phyloP scores from a whole-genome alignment of 1,140 invertebrate genomes.

The Leptopilina clavipes region DNA sequence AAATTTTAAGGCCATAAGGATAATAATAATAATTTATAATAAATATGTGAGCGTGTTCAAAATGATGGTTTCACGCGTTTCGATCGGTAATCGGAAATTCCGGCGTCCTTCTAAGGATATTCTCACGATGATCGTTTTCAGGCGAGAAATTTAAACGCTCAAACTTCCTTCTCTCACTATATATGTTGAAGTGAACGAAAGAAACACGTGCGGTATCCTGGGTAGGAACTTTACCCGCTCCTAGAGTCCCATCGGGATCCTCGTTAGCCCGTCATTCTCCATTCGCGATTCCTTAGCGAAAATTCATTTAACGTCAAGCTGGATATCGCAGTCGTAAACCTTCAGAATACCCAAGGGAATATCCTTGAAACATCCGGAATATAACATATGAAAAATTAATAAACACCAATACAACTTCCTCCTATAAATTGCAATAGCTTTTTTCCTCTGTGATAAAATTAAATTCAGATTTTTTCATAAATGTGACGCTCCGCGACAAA shows the following conservation, averaged over 20 bases:
- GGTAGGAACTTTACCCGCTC: slow-evolving; percentile 30
- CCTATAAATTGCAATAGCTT: slow-evolving; percentile 22
- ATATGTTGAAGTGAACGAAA: slow-evolving; percentile 32
- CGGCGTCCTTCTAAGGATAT: slow-evolving; percentile 43
- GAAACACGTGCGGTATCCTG: slow-evolving; percentile 37
- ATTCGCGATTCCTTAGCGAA: slow-evolving; percentile 25
- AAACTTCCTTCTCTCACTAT: slow-evolving; percentile 33
- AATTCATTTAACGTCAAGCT: slow-evolving; percentile 36
- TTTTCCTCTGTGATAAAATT: neutral
- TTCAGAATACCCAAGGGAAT: slow-evolving; percentile 38
- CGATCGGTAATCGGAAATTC: slow-evolving; percentile 48
- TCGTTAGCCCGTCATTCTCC: slow-evolving; percentile 44
- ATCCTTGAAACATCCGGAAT: slow-evolving; percentile 44
- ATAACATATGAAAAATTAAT: slow-evolving; percentile 35
- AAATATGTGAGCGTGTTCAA: neutral
- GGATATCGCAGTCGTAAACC: slow-evolving; percentile 34
- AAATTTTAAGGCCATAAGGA: no score
- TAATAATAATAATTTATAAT: neutral
- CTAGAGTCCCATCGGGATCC: slow-evolving; percentile 38
- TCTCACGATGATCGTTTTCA: slow-evolving; percentile 56
- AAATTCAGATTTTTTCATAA: neutral
- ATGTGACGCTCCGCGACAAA: no score
- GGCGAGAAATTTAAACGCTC: slow-evolving; percentile 39
- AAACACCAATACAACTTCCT: slow-evolving; percentile 41
- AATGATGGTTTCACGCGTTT: slow-evolving; percentile 38